A percentile compares a stretch with the other conserved stretches of the same genome.
phyloP scores from a whole-genome alignment of 2,113 vertebrate species.

The Otolemur garnettii region DNA sequence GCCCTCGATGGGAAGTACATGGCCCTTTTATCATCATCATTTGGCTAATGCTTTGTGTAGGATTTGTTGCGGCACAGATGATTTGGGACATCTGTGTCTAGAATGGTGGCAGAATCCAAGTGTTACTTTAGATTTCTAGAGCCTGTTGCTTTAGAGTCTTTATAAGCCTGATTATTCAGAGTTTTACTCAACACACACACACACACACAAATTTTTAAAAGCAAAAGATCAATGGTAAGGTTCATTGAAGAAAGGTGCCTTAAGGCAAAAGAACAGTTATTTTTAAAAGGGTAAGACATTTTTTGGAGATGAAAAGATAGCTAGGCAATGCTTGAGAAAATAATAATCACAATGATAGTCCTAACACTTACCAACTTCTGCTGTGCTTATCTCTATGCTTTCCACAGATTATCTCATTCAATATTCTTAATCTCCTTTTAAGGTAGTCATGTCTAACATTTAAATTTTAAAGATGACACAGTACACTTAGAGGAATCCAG shows the following conservation, averaged over 20 bases:
- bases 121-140: not conserved
- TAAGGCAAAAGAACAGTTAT: not conserved
- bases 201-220: not conserved
- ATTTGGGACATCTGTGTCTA: not conserved
- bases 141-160: not conserved
- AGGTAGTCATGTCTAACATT: not conserved
- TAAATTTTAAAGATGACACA: not conserved
- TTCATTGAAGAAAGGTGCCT: constrained; percentile 29
- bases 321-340: constrained; percentile 31
- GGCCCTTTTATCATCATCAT: not conserved
- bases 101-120: not conserved
- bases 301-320: constrained; percentile 29
- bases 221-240: not conserved
- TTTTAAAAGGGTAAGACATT: constrained; percentile 17
- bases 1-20: not conserved
- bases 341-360: not conserved
- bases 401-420: constrained; percentile 36
- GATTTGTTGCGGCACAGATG: not conserved
- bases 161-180: not conserved
- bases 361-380: constrained; percentile 22
- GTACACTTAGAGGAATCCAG: not conserved
- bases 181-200: not conserved
- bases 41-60: not conserved
- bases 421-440: not conserved
- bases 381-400: not conserved